A percentile compares a stretch with the other conserved stretches of the same genome.
Conservation (phyloP, 2,888 invertebrate genomes). For the Diarsia brunnea region DNA sequence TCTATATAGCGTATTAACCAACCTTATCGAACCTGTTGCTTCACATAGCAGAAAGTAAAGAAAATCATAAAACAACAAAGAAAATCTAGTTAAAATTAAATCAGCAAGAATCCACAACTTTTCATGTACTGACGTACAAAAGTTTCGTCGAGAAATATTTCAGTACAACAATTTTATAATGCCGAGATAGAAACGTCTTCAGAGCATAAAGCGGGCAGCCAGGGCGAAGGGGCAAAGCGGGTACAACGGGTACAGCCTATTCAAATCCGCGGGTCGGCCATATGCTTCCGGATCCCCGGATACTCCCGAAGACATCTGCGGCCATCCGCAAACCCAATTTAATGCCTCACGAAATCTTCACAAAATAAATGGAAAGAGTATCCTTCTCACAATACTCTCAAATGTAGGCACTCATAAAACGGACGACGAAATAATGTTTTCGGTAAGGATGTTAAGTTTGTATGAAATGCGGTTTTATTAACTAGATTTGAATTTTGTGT, state of each 20-base stretch:
- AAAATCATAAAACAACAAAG: background rate
- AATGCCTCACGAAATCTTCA: constrained; percentile 85
- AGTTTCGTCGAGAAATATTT: constrained; percentile 24
- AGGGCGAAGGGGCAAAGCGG: constrained; percentile 58
- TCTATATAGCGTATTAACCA: background rate
- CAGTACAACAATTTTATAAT: constrained; percentile 47
- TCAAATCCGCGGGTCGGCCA: constrained; percentile 75
- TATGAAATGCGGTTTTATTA: constrained; percentile 19
- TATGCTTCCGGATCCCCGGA: constrained; percentile 72
- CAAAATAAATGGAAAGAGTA: constrained; percentile 82
- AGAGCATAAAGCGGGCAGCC: constrained; percentile 48
- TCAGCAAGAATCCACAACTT: background rate
- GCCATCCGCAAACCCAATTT: constrained; percentile 85
- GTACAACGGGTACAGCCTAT: constrained; percentile 70
- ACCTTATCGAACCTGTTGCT: background rate
- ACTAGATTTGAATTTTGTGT: constrained; percentile 28
- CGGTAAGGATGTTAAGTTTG: constrained; percentile 34
- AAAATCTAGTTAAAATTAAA: background rate
- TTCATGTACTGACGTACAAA: constrained; percentile 15
- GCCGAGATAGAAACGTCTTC: constrained; percentile 32
- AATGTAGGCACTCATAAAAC: constrained; percentile 64
- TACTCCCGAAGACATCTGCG: constrained; percentile 85
- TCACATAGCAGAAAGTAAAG: background rate
- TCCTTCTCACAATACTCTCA: constrained; percentile 62
- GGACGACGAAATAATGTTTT: constrained; percentile 48